phyloP scores from a whole-genome alignment of 2,888 invertebrate species.

The Cephus nigrinus region DNA sequence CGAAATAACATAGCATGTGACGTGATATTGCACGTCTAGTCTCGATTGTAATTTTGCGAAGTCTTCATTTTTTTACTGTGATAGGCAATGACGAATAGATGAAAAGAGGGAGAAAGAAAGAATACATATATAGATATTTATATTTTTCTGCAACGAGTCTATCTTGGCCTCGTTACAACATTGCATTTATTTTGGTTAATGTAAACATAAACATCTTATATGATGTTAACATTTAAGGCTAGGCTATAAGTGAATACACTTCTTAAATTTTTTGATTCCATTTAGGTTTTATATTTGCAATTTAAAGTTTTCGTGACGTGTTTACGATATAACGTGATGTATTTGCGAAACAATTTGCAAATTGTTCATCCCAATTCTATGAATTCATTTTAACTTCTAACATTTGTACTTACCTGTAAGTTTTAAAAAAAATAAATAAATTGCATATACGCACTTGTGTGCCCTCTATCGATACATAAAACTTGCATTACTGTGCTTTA shows the following conservation, averaged over 20 bases:
- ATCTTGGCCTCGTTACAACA: background rate
- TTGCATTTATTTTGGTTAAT: conserved; percentile 23
- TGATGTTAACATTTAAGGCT: too few relatives aligned
- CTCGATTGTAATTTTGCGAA: background rate
- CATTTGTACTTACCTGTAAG: conserved; percentile 41
- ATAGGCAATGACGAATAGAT: conserved; percentile 29
- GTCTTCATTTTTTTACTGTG: conserved; percentile 31
- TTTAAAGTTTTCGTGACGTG: too few relatives aligned
- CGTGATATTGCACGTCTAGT: background rate
- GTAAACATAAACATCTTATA: background rate
- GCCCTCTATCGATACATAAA: conserved; percentile 4
- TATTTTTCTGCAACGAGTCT: background rate
- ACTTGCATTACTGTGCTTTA: too few relatives aligned
- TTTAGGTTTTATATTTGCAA: too few relatives aligned
- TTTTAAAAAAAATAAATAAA: conserved; percentile 29
- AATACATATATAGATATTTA: background rate
- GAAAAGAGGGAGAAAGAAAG: background rate
- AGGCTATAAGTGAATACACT: too few relatives aligned
- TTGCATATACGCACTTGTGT: background rate
- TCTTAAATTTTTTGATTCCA: too few relatives aligned
- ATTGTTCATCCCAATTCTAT: conserved; percentile 8
- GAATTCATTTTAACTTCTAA: conserved; percentile 36
- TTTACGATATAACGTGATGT: too few relatives aligned
- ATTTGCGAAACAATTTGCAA: too few relatives aligned
- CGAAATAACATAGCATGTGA: conserved; percentile 1